Conservation (phyloP, 2,113 vertebrate species). For the Chaetura pelagica region DNA sequence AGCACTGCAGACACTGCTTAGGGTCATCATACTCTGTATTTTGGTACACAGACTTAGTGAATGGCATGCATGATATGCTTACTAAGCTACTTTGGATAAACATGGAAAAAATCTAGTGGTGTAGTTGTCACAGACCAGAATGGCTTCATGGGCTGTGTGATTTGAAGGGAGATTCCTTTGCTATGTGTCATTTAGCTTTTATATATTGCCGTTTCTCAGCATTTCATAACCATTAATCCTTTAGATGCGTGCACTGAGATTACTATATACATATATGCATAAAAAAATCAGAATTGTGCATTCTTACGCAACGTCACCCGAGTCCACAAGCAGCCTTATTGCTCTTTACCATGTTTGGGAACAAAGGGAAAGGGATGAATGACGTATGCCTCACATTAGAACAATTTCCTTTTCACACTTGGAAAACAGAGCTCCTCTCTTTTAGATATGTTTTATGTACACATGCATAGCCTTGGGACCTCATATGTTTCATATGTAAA, state of each 20-base stretch:
- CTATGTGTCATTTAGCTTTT: conserved; percentile 77
- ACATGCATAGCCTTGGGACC: background rate
- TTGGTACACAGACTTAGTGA: conserved; percentile 59
- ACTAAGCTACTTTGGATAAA: conserved; percentile 72
- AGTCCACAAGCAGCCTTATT: conserved; percentile 34
- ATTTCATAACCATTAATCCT: conserved; percentile 66
- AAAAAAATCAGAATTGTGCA: conserved; percentile 59
- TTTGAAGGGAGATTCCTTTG: conserved; percentile 76
- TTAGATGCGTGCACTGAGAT: conserved; percentile 59
- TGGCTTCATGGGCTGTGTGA: conserved; percentile 64
- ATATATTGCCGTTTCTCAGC: conserved; percentile 43
- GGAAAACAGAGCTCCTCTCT: conserved; percentile 10
- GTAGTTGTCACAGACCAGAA: conserved; percentile 71
- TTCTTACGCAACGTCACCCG: conserved; percentile 52
- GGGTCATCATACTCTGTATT: conserved; percentile 49
- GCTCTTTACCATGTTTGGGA: conserved; percentile 62
- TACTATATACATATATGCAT: conserved; percentile 21
- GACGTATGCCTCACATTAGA: background rate
- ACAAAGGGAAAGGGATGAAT: conserved; percentile 46
- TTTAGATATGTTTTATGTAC: background rate
- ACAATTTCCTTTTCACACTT: conserved; percentile 16
- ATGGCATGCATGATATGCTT: conserved; percentile 61
- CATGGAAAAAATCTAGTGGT: conserved; percentile 74
- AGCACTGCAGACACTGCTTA: background rate
- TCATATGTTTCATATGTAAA: background rate